A percentile compares a stretch with the other conserved stretches of the same genome.
phyloP scores from a whole-genome alignment of 2,888 invertebrate species.

The Ferdinandea cuprea region DNA sequence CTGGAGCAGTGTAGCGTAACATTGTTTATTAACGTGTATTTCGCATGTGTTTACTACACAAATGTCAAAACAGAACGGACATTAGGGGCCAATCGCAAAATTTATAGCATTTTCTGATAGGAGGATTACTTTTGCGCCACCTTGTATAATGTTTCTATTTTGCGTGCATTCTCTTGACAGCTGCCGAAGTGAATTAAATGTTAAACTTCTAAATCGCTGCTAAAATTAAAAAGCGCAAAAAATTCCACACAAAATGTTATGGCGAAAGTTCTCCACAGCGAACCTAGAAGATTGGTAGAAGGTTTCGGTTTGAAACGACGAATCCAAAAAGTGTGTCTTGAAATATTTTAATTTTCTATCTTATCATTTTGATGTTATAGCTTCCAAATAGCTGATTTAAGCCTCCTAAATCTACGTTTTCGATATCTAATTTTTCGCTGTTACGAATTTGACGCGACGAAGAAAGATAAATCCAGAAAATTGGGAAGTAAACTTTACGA shows the following conservation, averaged over 20 bases:
- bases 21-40: too few relatives aligned
- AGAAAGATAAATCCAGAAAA: conserved; percentile 9
- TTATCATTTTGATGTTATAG: background rate
- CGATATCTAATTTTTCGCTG: conserved; percentile 3
- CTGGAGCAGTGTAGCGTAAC: too few relatives aligned
- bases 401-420: conserved; percentile 17
- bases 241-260: conserved; percentile 8
- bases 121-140: too few relatives aligned
- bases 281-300: too few relatives aligned
- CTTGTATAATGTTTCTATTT: conserved; percentile 11
- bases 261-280: conserved; percentile 3
- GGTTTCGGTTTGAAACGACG: too few relatives aligned
- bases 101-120: too few relatives aligned
- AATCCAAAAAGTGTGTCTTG: background rate
- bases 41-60: too few relatives aligned
- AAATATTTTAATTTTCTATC: background rate
- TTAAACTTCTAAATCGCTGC: background rate
- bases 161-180: conserved; percentile 13
- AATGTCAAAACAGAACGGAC: too few relatives aligned
- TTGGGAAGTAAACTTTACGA: conserved; percentile 12
- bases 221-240: conserved; percentile 5
- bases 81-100: too few relatives aligned
- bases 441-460: conserved; percentile 4
- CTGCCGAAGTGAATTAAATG: background rate
- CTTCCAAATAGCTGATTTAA: conserved; percentile 2